Base-by-base conservation (phyloP, 2,888 invertebrate genomes). In the Nomada hirtipes region DNA sequence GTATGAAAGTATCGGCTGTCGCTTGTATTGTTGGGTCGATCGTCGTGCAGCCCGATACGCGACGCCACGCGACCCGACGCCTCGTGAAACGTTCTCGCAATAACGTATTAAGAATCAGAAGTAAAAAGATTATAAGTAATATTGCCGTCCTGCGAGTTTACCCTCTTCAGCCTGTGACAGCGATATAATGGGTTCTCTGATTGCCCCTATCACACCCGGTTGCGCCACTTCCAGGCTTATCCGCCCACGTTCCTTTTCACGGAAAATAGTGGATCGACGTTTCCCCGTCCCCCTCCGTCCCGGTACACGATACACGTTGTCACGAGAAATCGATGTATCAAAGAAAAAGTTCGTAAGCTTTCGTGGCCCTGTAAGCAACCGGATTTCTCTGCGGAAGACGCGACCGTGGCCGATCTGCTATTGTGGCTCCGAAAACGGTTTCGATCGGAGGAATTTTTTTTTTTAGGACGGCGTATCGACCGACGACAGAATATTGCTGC, bases 181-280 rank as follows among this genome's bases (percentile, higher is more conserved):
- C 82, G 73, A 83, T 79, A 84, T 89, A 84, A 90, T 84, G 70
- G 85, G 80, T 75, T 84, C 75, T 78, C 80, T 80, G 89, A 86
- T 88, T 87, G 88, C 84, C 82, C 84, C 81, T 86, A 87, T 90
- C 90, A 82, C 83, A 81, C 80, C 82, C 79, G 81, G 85, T 79
- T 87, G 79, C 82, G 78, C 86, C 86, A 89, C 84, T 88, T 86
- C 80, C 86, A 84, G 80, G 65, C 80, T 90, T 87, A 86, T 86
- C 86, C 79, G 71, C 76, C 81, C 76, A 79, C 81, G 73, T 83
- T 88, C 68, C 71, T 79, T 71, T 76, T 82, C 73, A 85, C 81
- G 78, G 82, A 86, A 84, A 90, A 84, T 89, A 83, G 75, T 77
- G 76, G 79, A 86, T 86, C 89, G 85, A 67, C 65, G 74, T 60